Evolutionary conservation across 1,140 invertebrate species (phyloP).

Genomic region (Orius insidiosus): DNA sequence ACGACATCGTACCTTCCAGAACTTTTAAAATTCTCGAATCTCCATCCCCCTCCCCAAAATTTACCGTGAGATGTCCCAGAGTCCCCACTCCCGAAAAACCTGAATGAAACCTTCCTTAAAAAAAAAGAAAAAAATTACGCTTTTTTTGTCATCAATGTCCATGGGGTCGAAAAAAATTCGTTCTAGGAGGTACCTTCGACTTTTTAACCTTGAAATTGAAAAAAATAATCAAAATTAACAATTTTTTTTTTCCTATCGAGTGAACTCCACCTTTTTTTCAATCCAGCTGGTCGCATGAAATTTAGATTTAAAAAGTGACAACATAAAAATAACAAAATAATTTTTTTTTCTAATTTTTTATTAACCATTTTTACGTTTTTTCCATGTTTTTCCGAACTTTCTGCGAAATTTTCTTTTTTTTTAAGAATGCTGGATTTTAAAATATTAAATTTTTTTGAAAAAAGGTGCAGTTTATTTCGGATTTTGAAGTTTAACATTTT

Average conservation of each 20-base stretch:
- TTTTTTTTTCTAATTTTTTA: too few relatives aligned
- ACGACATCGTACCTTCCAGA: slow-evolving; percentile 30
- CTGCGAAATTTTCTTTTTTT: too few relatives aligned
- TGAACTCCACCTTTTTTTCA: slow-evolving; percentile 22
- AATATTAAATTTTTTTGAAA: too few relatives aligned
- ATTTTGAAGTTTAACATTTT: too few relatives aligned
- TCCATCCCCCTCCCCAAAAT: not conserved
- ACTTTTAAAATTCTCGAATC: slow-evolving; percentile 30
- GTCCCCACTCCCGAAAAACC: not conserved
- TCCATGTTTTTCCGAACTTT: too few relatives aligned
- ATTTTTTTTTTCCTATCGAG: slow-evolving; percentile 19
- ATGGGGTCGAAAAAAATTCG: slow-evolving; percentile 15
- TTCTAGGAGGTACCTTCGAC: slow-evolving; percentile 9
- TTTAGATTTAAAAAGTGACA: slow-evolving; percentile 10
- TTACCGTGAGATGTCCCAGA: slow-evolving; percentile 9
- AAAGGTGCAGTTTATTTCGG: too few relatives aligned
- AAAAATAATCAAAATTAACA: slow-evolving; percentile 5
- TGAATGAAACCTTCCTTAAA: slow-evolving; percentile 8
- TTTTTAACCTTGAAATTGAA: slow-evolving; percentile 13
- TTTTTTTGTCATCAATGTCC: slow-evolving; percentile 15
- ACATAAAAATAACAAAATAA: slow-evolving; percentile 2
- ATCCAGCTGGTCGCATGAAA: not conserved
- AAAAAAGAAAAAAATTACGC: slow-evolving; percentile 8
- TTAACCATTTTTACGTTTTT: too few relatives aligned
- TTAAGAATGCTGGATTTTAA: too few relatives aligned